Evolutionary conservation across 2,888 invertebrate genomes (phyloP).

Genomic region (Cerceris rybyensis): DNA sequence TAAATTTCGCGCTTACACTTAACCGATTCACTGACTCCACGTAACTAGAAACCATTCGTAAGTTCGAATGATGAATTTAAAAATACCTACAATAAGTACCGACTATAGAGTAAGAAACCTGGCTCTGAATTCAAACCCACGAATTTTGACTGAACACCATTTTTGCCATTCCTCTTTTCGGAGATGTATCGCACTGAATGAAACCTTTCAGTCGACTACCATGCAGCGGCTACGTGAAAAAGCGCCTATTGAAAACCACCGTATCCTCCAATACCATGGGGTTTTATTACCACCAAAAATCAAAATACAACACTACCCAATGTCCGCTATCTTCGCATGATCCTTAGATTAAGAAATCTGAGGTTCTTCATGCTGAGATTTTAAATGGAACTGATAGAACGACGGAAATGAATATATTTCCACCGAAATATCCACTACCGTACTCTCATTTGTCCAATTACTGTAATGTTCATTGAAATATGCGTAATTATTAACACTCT

Average conservation of each 20-base stretch:
- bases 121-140: neutral
- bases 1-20: no score
- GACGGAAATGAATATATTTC: neutral
- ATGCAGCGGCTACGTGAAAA: neutral
- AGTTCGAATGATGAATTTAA: neutral
- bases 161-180: neutral
- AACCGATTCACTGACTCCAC: no score
- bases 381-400: neutral
- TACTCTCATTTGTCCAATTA: no score
- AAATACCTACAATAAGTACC: neutral
- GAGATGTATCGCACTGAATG: neutral
- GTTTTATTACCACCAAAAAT: neutral
- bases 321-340: neutral
- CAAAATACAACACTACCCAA: neutral
- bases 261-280: neutral
- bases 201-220: constrained; percentile 1
- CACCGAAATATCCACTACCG: no score
- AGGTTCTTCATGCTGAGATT: neutral
- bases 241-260: neutral
- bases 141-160: neutral
- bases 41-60: no score
- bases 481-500: no score
- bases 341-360: neutral
- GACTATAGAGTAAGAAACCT: neutral
- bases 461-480: no score